Percentiles rank a stretch among this genome's conserved stretches.
phyloP scores from a whole-genome alignment of 2,113 vertebrate genomes.

The Heterocephalus glaber region DNA sequence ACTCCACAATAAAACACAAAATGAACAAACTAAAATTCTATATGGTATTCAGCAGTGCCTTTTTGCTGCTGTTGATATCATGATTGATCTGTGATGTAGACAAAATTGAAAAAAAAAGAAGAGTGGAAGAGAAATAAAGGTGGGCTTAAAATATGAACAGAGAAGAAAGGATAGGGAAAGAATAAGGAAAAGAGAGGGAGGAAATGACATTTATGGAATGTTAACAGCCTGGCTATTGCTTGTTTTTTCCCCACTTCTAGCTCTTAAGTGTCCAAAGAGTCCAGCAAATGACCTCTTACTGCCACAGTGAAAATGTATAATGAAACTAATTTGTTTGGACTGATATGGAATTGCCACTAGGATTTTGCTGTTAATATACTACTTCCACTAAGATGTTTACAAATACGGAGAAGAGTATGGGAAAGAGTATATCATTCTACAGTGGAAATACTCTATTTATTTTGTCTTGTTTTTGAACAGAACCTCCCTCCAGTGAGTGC shows the following conservation, averaged over 20 bases:
- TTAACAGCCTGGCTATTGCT: neutral
- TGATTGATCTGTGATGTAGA: neutral
- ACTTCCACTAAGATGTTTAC: neutral
- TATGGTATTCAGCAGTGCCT: neutral
- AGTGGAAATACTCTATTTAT: neutral
- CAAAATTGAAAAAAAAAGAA: neutral
- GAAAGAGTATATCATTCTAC: neutral
- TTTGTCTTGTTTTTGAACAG: neutral
- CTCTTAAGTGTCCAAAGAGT: conserved; percentile 37
- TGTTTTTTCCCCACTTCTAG: conserved; percentile 40
- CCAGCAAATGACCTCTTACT: conserved; percentile 32
- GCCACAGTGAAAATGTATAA: neutral
- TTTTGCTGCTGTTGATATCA: neutral
- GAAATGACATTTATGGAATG: neutral
- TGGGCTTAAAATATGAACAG: neutral
- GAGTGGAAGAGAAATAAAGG: neutral
- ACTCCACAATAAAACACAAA: neutral
- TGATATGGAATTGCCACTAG: conserved; percentile 14
- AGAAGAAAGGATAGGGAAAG: neutral
- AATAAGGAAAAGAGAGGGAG: neutral
- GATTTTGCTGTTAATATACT: conserved; percentile 5
- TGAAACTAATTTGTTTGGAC: conserved; percentile 13
- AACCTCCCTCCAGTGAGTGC: conserved; percentile 16
- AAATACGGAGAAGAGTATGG: neutral
- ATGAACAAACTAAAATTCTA: neutral